These are phyloP conservation scores for Gila robusta DNA, from an alignment of 2,797 vertebrate genomes.

Conservation along the genomic window DNA sequence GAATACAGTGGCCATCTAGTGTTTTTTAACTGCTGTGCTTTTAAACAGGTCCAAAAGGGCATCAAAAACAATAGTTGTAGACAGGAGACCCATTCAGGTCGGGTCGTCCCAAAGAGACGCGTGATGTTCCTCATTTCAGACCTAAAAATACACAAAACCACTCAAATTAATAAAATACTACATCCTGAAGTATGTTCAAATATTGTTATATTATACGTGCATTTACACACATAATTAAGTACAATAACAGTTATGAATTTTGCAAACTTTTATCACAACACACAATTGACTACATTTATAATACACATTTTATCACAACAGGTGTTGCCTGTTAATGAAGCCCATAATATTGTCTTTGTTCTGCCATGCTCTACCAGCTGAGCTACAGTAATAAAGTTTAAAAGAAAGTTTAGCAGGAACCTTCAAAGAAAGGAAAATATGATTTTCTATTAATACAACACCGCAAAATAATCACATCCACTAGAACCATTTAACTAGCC, in stretches of 20 bases:
- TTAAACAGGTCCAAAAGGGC: conserved; percentile 69
- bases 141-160: background rate
- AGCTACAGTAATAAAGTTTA: background rate
- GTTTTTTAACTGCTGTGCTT: conserved; percentile 82
- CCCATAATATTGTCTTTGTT: background rate
- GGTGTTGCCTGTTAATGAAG: background rate
- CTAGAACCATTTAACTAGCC: background rate
- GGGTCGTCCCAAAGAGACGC: conserved; percentile 52
- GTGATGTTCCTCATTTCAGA: conserved; percentile 50
- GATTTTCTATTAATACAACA: background rate
- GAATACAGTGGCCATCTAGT: conserved; percentile 87
- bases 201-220: background rate
- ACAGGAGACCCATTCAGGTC: conserved; percentile 67
- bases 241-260: background rate
- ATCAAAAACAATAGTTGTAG: conserved; percentile 72
- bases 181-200: background rate
- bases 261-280: background rate
- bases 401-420: background rate
- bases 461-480: background rate
- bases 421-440: background rate
- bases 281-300: background rate
- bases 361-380: background rate
- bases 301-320: background rate
- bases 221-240: background rate
- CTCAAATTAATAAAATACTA: background rate